phyloP scores from a whole-genome alignment of 2,888 invertebrate species.

The Andrena camellia region DNA sequence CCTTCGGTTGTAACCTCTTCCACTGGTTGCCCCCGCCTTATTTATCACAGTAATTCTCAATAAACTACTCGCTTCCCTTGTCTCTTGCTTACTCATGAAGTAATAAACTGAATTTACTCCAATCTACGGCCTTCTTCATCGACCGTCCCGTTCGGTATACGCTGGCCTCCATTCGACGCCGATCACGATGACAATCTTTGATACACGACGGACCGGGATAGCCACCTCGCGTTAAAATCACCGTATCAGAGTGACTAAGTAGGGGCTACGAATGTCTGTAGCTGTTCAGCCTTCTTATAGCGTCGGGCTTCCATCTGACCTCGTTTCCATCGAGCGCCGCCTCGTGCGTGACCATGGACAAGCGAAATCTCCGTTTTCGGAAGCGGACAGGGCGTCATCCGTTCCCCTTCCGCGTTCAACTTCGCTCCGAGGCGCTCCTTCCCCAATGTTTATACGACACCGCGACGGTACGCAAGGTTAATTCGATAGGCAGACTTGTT shows the following conservation, averaged over 20 bases:
- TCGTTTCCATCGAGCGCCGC: constrained; percentile 44
- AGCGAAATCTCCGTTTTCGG: constrained; percentile 46
- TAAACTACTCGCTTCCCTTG: constrained; percentile 79
- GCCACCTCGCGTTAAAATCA: neutral
- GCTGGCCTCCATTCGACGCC: neutral
- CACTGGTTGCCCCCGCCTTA: constrained; percentile 75
- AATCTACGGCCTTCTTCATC: constrained; percentile 59
- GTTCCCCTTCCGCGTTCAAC: constrained; percentile 1
- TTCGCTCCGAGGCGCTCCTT: neutral
- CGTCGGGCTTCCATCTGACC: constrained; percentile 34
- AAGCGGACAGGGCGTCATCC: neutral
- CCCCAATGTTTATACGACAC: neutral
- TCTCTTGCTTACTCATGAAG: constrained; percentile 73
- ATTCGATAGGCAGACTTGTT: constrained; percentile 36
- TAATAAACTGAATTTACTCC: constrained; percentile 78
- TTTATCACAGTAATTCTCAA: constrained; percentile 82
- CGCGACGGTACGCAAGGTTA: constrained; percentile 20
- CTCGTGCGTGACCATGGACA: constrained; percentile 57
- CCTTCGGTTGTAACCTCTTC: constrained; percentile 46
- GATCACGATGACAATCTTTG: no score
- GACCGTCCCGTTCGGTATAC: constrained; percentile 22
- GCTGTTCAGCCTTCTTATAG: constrained; percentile 39
- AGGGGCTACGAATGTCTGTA: constrained; percentile 3
- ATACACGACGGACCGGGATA: neutral
- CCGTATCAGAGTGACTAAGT: neutral